Conservation (phyloP, 2,797 vertebrate genomes). For the Discoglossus pictus region DNA sequence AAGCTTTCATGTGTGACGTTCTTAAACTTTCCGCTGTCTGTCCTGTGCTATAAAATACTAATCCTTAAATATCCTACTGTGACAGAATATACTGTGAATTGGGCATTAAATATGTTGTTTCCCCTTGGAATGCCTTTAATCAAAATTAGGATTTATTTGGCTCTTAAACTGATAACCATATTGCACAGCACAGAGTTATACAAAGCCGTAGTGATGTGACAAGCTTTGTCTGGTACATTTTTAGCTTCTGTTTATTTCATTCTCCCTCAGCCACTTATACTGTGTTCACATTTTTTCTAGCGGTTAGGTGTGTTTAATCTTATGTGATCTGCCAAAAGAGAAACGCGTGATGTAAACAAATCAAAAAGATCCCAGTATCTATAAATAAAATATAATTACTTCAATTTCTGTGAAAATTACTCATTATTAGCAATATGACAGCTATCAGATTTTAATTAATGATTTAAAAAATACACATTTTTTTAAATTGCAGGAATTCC, state of each 20-base stretch:
- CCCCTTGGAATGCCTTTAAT: constrained; percentile 11
- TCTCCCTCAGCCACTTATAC: not conserved
- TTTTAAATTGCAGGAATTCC: constrained; percentile 36
- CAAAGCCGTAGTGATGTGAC: constrained; percentile 8
- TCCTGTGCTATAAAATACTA: not conserved
- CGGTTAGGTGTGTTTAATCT: too few species aligned
- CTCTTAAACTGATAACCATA: not conserved
- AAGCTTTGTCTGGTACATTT: not conserved
- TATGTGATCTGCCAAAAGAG: too few species aligned
- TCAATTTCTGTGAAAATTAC: not conserved
- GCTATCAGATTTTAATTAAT: constrained; percentile 32
- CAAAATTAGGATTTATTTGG: constrained; percentile 7
- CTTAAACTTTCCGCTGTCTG: constrained; percentile 1
- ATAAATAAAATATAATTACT: too few species aligned
- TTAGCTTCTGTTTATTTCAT: not conserved
- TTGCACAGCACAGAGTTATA: constrained; percentile 3
- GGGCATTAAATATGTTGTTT: not conserved
- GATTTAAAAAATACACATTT: constrained; percentile 9
- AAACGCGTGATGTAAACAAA: too few species aligned
- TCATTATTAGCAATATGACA: constrained; percentile 13
- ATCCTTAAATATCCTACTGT: not conserved
- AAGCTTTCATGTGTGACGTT: not conserved
- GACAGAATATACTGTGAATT: not conserved
- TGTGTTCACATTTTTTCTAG: not conserved
- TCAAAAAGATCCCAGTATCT: too few species aligned